Conservation (phyloP, 2,888 invertebrate genomes). For the Dusona sp. region DNA sequence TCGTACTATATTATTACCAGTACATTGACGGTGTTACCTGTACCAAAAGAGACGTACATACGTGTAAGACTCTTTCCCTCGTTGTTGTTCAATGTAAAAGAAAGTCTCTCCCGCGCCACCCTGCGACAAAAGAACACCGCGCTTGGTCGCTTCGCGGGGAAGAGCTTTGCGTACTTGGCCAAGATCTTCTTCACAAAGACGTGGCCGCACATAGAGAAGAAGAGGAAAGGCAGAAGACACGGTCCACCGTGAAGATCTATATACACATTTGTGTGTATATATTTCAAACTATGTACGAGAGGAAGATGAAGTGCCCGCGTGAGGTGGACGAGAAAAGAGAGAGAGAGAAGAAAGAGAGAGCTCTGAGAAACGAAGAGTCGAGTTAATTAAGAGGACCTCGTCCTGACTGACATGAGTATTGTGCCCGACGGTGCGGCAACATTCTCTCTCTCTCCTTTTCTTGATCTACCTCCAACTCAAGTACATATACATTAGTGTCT, state of each 20-base stretch:
- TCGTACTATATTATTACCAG: conserved; percentile 28
- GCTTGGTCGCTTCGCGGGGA: conserved; percentile 25
- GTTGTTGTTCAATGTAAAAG: conserved; percentile 47
- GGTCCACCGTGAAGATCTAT: conserved; percentile 66
- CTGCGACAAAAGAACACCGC: conserved; percentile 79
- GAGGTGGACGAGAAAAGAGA: conserved; percentile 52
- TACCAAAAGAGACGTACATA: conserved; percentile 47
- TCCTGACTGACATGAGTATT: conserved; percentile 82
- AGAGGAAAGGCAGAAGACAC: conserved; percentile 44
- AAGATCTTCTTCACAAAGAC: conserved; percentile 57
- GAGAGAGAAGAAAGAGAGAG: background rate
- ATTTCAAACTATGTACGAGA: conserved; percentile 45
- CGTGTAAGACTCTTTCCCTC: conserved; percentile 59
- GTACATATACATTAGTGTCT: conserved; percentile 11
- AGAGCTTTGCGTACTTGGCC: conserved; percentile 14
- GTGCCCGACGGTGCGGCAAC: conserved; percentile 73
- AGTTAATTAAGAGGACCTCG: conserved; percentile 82
- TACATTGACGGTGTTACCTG: conserved; percentile 33
- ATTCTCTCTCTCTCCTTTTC: conserved; percentile 44
- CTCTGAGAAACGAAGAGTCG: conserved; percentile 71
- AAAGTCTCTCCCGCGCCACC: conserved; percentile 68
- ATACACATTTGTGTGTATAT: conserved; percentile 1
- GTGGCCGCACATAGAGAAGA: conserved; percentile 64
- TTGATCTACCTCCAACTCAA: conserved; percentile 47
- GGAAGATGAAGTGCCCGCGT: conserved; percentile 69